Percentiles rank a stretch among this genome's conserved stretches.
Evolutionary conservation across 2,797 vertebrate species (phyloP).

Genomic region (Tadarida brasiliensis): DNA sequence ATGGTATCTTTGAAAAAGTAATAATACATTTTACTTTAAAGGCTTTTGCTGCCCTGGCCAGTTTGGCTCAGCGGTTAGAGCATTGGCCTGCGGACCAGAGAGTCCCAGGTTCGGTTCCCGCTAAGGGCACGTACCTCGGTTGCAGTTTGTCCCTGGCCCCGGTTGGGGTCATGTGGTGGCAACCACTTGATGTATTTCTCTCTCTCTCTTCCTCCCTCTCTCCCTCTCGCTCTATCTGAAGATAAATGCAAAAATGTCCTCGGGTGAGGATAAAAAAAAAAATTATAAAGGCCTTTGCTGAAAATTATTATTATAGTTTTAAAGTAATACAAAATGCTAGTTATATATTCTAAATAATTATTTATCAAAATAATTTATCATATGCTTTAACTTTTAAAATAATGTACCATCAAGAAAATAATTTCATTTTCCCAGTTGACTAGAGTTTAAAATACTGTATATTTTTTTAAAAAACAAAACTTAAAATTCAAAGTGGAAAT

Average conservation of each 20-base stretch:
- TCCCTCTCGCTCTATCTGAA: no score
- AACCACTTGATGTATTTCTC: no score
- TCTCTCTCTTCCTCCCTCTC: no score
- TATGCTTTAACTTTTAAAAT: conserved; percentile 11
- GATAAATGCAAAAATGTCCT: no score
- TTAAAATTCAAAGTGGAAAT: conserved; percentile 35
- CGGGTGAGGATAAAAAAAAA: no score
- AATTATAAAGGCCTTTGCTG: conserved; percentile 16
- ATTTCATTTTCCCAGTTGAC: conserved; percentile 14
- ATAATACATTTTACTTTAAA: conserved; percentile 60
- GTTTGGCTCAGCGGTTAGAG: no score
- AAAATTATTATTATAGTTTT: conserved; percentile 10
- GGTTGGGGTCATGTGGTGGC: no score
- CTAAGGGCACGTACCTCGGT: no score
- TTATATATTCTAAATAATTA: conserved; percentile 13
- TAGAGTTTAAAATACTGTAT: not conserved
- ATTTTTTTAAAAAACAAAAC: not conserved
- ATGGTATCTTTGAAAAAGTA: conserved; percentile 41
- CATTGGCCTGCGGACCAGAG: no score
- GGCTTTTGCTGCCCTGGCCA: not conserved
- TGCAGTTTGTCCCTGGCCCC: no score
- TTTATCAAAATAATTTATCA: conserved; percentile 23
- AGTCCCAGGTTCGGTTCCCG: no score
- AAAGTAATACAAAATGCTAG: conserved; percentile 33
- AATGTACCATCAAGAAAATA: not conserved